Conservation (phyloP, 2,113 vertebrate genomes). For the Micronycteris hirsuta region DNA sequence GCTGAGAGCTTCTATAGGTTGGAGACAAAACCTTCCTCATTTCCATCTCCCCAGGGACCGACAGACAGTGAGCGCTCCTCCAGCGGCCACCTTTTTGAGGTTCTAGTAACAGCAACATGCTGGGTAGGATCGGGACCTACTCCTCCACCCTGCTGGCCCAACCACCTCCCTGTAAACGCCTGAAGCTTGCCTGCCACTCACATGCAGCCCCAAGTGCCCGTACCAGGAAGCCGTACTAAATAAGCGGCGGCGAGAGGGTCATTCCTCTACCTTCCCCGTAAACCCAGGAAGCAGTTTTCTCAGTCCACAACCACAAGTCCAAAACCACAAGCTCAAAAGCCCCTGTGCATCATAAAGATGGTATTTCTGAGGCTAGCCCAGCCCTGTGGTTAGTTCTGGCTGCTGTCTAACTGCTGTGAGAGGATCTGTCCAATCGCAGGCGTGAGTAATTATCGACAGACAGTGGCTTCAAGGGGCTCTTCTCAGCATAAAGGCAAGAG, state of each 20-base stretch:
- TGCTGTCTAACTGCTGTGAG: neutral
- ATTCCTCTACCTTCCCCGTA: slow-evolving; percentile 1
- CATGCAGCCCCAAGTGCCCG: neutral
- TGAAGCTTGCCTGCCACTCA: neutral
- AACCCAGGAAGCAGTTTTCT: slow-evolving; percentile 62
- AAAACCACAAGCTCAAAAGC: slow-evolving; percentile 58
- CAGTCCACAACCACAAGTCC: slow-evolving; percentile 57
- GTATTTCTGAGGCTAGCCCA: neutral
- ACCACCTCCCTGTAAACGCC: neutral
- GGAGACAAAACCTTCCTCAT: neutral
- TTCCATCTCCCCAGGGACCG: neutral
- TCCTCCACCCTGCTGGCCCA: neutral
- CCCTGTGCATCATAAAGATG: slow-evolving; percentile 9
- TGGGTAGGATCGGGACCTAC: neutral
- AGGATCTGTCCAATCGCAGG: neutral
- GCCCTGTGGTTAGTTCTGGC: neutral
- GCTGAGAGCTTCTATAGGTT: neutral
- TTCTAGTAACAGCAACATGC: neutral
- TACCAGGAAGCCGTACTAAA: neutral
- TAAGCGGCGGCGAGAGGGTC: slow-evolving; percentile 48
- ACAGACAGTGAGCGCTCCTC: neutral
- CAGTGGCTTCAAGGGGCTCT: neutral
- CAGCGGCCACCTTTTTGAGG: neutral
- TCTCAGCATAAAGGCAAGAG: neutral
- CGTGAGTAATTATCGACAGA: neutral